These are phyloP conservation scores for Hirtodrosophila duncani DNA, from an alignment of 2,888 invertebrate species.

Conservation along the genomic window DNA sequence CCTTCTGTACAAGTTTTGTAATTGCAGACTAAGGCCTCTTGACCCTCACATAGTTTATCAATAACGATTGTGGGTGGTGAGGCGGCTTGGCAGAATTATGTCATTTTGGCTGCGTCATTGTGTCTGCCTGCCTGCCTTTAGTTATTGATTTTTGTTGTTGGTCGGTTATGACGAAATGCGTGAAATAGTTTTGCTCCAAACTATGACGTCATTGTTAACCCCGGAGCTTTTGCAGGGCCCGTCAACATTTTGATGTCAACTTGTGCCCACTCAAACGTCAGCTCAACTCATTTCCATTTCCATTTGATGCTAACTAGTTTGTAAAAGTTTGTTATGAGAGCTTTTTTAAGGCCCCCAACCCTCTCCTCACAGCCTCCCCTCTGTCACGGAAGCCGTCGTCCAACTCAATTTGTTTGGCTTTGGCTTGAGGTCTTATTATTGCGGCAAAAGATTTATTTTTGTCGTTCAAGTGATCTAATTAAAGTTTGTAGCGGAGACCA, in stretches of 20 bases:
- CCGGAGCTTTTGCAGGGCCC: conserved; percentile 51
- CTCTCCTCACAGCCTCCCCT: neutral
- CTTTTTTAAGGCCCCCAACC: conserved; percentile 35
- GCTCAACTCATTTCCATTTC: conserved; percentile 66
- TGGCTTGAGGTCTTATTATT: conserved; percentile 62
- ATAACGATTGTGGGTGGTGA: neutral
- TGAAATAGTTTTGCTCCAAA: conserved; percentile 43
- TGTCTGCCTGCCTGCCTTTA: conserved; percentile 51
- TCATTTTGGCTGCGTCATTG: conserved; percentile 69
- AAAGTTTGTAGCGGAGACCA: conserved; percentile 53
- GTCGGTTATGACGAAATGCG: conserved; percentile 65
- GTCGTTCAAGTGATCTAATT: conserved; percentile 67
- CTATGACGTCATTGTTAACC: conserved; percentile 66
- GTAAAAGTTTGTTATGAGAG: conserved; percentile 51
- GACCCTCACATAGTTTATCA: too few species aligned
- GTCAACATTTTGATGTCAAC: conserved; percentile 51
- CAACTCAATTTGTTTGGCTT: conserved; percentile 51
- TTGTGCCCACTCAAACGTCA: conserved; percentile 41
- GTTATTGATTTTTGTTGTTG: conserved; percentile 65
- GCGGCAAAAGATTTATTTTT: conserved; percentile 64
- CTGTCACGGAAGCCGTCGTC: conserved; percentile 18
- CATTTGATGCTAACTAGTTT: conserved; percentile 57
- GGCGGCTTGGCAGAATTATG: conserved; percentile 53
- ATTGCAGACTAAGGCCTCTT: conserved; percentile 52
- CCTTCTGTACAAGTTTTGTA: too few species aligned